Evolutionary conservation across 2,797 vertebrate genomes (phyloP), one percentile per base, ranked within the genome.

Genomic region (Leptatherina wallacei): DNA sequence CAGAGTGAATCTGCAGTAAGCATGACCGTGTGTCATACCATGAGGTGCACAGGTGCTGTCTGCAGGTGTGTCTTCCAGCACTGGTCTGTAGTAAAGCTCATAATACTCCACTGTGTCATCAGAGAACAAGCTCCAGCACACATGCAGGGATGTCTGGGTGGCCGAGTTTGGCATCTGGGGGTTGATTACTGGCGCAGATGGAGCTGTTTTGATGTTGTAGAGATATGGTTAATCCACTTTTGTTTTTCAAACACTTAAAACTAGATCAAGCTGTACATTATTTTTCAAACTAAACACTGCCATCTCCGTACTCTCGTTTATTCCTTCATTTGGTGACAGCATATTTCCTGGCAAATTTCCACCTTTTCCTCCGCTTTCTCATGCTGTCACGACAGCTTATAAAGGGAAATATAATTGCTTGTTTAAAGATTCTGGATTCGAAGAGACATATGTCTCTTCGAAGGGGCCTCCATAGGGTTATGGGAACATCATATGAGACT

Each of bases 131-230:
- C 97, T 95, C 97, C 98, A 99, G 90, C 96, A 97, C 35, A 99
- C 95, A 0, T 93, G 95, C 78, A 98, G 89, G 0, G 97, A 96
- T 0, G 96, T 96, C 20, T 94, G 93, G 0, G 95, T 95, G 60
- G 97, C 97, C 2, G 96, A 97, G 91, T 94, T 97, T 58, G 95
- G 92, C 59, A 91, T 88, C 91, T 99, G 98, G 0, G 97, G 96
- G 85, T 96, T 99, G 87, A 99, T 97, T 20, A 97, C 96, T 1
- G 98, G 98, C n/a, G 98, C 97, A 33, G 95, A 97, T 14, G 98
- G 98, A 82, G 96, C 98, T 99, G 27, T 38, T 74, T 71, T 54
- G 14, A 63, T 27, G 70, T 56, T 1, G 29, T 22, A 74, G 12
- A 61, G 22, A 69, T 10, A 65, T 7, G 14, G 11, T 58, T 40